phyloP scores from a whole-genome alignment of 1,140 invertebrate species.

The Ostrea denselamellosa region DNA sequence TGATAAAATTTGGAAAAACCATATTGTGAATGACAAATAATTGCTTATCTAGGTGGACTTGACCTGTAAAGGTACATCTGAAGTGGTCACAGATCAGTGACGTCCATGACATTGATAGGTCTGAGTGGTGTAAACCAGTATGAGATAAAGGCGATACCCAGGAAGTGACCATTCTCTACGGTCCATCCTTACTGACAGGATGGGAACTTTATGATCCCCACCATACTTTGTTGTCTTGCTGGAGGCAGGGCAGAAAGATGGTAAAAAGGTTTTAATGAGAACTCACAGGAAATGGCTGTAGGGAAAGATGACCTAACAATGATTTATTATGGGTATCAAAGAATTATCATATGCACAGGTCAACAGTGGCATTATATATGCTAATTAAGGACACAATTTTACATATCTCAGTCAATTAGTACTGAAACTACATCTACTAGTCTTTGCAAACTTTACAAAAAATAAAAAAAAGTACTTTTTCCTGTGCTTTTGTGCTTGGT shows the following conservation, averaged over 20 bases:
- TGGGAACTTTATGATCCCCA: conserved; percentile 6
- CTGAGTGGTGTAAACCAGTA: background rate
- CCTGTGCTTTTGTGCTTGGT: background rate
- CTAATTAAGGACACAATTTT: background rate
- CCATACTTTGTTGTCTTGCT: conserved; percentile 6
- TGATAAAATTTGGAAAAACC: background rate
- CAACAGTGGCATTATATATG: background rate
- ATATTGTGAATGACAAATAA: background rate
- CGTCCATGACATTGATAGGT: background rate
- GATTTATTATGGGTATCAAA: background rate
- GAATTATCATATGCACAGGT: background rate
- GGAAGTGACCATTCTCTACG: conserved; percentile 27
- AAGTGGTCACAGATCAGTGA: background rate
- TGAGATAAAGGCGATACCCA: background rate
- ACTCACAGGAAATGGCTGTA: background rate
- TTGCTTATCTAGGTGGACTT: background rate
- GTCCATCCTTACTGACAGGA: conserved; percentile 9
- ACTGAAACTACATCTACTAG: background rate
- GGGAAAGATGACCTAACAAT: background rate
- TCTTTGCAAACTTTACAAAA: background rate
- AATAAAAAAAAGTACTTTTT: background rate
- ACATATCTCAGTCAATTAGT: background rate
- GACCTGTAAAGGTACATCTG: background rate
- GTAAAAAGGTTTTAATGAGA: conserved; percentile 8
- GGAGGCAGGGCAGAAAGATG: background rate